Conservation (phyloP, 53 echinoderm and acorn worm genomes). For the Paelopatides confundens region DNA sequence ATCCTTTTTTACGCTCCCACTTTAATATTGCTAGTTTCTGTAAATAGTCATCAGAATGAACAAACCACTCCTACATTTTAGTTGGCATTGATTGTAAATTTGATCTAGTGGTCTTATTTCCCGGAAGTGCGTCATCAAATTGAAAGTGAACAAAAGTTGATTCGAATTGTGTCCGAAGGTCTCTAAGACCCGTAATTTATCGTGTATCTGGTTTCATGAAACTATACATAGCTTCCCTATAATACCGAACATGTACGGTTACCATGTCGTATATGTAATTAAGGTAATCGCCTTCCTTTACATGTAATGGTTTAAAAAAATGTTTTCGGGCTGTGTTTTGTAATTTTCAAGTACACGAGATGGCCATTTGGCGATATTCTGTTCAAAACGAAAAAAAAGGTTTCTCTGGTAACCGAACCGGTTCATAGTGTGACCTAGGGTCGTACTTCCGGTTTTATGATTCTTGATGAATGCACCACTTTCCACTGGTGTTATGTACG, state of each 20-base stretch:
- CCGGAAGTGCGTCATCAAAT: slow-evolving; percentile 64
- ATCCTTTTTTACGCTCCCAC: slow-evolving; percentile 62
- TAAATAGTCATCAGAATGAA: slow-evolving; percentile 62
- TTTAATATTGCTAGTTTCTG: slow-evolving; percentile 59
- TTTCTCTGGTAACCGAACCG: slow-evolving; percentile 67
- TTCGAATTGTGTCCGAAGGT: slow-evolving; percentile 79
- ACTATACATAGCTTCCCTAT: slow-evolving; percentile 62
- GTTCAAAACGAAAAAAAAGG: slow-evolving; percentile 70
- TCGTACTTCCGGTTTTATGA: slow-evolving; percentile 84
- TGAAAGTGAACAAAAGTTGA: slow-evolving; percentile 80
- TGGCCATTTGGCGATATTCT: slow-evolving; percentile 63
- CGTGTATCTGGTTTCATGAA: slow-evolving; percentile 74
- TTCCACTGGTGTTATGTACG: no score
- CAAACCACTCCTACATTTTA: slow-evolving; percentile 67
- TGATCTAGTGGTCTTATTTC: no score
- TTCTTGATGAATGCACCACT: slow-evolving; percentile 81
- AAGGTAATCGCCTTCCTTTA: background rate
- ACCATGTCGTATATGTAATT: slow-evolving; percentile 75
- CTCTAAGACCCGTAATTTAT: slow-evolving; percentile 76
- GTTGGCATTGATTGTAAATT: no score
- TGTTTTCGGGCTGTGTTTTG: slow-evolving; percentile 48
- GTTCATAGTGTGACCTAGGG: slow-evolving; percentile 69
- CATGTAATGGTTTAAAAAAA: slow-evolving; percentile 72
- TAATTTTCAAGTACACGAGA: slow-evolving; percentile 54
- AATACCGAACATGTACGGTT: slow-evolving; percentile 74